A percentile compares a stretch with the other conserved stretches of the same genome.
phyloP scores from a whole-genome alignment of 2,797 vertebrate genomes.

The Catostomus latipinnis region DNA sequence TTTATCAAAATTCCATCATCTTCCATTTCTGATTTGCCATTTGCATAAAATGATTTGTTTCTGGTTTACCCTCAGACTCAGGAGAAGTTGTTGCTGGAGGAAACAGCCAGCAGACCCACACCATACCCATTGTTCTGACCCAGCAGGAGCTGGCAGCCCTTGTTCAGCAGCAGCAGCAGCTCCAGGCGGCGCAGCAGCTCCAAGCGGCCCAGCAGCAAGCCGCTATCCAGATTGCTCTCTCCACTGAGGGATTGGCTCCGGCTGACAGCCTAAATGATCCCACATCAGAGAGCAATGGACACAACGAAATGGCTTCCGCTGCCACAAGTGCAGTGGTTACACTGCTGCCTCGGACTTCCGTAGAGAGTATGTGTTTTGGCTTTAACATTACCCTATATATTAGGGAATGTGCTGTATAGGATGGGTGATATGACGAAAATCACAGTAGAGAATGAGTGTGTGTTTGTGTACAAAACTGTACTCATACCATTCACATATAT shows the following conservation, averaged over 20 bases:
- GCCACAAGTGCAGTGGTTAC: conserved; percentile 81
- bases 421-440: too few relatives aligned
- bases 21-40: too few relatives aligned
- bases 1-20: too few relatives aligned
- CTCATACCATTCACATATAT: too few relatives aligned
- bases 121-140: conserved; percentile 90
- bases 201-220: conserved; percentile 80
- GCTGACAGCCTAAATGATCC: conserved; percentile 94
- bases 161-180: conserved; percentile 87
- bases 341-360: conserved; percentile 81
- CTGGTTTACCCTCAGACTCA: conserved; percentile 32
- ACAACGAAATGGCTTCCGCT: conserved; percentile 82
- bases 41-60: neutral
- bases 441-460: too few relatives aligned
- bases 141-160: conserved; percentile 89
- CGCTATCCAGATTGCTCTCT: conserved; percentile 69
- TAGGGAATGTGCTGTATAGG: too few relatives aligned
- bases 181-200: conserved; percentile 84
- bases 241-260: conserved; percentile 90
- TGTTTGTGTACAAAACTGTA: too few relatives aligned
- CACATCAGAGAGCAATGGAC: conserved; percentile 88
- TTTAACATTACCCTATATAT: too few relatives aligned
- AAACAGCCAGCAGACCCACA: conserved; percentile 77
- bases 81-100: conserved; percentile 67
- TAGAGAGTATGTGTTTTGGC: conserved; percentile 84